Conservation (phyloP, 2,888 invertebrate genomes). For the Eledona agricola region DNA sequence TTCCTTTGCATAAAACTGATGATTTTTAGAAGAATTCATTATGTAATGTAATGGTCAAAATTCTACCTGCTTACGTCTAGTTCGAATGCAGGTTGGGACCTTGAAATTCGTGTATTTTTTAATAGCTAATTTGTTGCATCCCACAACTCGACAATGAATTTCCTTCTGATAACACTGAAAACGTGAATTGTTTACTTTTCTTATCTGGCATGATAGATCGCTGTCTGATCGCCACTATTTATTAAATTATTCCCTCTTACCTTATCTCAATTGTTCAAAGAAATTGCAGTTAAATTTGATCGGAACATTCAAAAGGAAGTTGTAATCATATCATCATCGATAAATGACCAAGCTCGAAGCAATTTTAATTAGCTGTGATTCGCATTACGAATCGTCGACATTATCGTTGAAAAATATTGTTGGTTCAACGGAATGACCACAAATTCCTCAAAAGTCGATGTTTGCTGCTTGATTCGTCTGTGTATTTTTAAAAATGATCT, state of each 20-base stretch:
- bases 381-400: too few species aligned
- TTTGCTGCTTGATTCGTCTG: slow-evolving; percentile 1
- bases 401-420: background rate
- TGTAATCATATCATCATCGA: slow-evolving; percentile 29
- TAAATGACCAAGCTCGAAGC: slow-evolving; percentile 15
- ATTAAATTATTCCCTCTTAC: too few species aligned
- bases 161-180: too few species aligned
- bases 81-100: slow-evolving; percentile 18
- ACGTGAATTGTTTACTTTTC: slow-evolving; percentile 15
- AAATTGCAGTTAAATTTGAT: slow-evolving; percentile 12
- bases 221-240: too few species aligned
- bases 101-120: slow-evolving; percentile 8
- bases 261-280: too few species aligned
- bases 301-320: slow-evolving; percentile 10
- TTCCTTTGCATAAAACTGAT: background rate
- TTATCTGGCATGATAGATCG: too few species aligned
- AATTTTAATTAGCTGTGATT: too few species aligned
- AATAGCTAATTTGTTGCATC: slow-evolving; percentile 21
- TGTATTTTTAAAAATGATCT: slow-evolving; percentile 21
- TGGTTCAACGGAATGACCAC: too few species aligned
- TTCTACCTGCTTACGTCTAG: slow-evolving; percentile 9
- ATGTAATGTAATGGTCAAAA: slow-evolving; percentile 9
- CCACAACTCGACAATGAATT: slow-evolving; percentile 7
- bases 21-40: slow-evolving; percentile 9
- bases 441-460: slow-evolving; percentile 11